phyloP scores from a whole-genome alignment of 1,140 invertebrate species.

The Megalonaias nervosa region DNA sequence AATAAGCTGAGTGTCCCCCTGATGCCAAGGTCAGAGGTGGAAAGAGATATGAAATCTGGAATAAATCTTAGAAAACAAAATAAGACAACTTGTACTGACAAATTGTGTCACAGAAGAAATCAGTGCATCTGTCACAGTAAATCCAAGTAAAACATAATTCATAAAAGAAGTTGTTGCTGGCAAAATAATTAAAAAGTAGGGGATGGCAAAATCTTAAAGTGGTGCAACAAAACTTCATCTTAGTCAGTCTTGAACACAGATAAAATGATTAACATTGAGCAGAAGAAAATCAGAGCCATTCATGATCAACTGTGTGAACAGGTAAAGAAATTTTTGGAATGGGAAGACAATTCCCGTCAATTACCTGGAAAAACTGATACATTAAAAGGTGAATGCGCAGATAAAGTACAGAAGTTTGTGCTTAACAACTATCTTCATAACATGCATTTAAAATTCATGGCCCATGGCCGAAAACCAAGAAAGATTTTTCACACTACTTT shows the following conservation, averaged over 20 bases:
- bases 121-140: background rate
- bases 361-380: constrained; percentile 11
- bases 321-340: constrained; percentile 14
- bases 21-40: constrained; percentile 4
- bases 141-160: background rate
- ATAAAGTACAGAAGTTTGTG: constrained; percentile 20
- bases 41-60: constrained; percentile 5
- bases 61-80: background rate
- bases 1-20: background rate
- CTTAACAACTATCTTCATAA: constrained; percentile 17
- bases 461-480: background rate
- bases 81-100: constrained; percentile 5
- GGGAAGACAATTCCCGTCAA: constrained; percentile 17
- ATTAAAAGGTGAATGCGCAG: constrained; percentile 11
- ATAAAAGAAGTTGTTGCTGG: background rate
- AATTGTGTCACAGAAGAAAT: constrained; percentile 3
- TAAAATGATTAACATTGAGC: background rate
- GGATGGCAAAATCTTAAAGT: background rate
- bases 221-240: constrained; percentile 2
- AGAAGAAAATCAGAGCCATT: too few species aligned
- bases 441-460: constrained; percentile 20
- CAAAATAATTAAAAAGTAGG: too few species aligned
- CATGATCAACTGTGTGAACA: background rate
- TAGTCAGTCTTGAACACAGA: background rate
- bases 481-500: constrained; percentile 21